Conservation (phyloP, 1,140 invertebrate genomes). For the Cecropterus lyciades region DNA sequence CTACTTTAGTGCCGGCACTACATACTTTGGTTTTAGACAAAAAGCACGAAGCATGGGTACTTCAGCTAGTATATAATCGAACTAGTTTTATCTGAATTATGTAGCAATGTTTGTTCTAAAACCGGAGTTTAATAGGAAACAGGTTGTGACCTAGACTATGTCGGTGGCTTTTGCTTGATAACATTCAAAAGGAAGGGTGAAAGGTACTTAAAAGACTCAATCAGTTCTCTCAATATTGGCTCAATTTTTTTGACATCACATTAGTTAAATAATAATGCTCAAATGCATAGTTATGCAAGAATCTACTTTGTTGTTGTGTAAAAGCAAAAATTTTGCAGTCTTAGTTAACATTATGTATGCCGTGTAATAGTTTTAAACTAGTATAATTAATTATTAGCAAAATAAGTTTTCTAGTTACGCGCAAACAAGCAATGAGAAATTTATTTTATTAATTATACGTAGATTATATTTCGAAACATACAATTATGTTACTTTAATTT, state of each 20-base stretch:
- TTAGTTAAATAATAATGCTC: background rate
- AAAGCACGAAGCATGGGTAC: too few relatives aligned
- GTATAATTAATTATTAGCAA: background rate
- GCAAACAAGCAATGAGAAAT: background rate
- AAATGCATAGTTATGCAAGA: conserved; percentile 4
- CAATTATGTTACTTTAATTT: conserved; percentile 7
- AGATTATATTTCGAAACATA: conserved; percentile 10
- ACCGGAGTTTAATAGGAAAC: too few relatives aligned
- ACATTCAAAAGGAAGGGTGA: too few relatives aligned
- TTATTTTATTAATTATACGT: conserved; percentile 1
- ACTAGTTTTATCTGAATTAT: too few relatives aligned
- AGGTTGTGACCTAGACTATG: too few relatives aligned
- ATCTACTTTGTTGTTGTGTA: background rate
- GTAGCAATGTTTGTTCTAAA: too few relatives aligned
- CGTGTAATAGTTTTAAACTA: background rate
- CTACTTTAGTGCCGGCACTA: too few relatives aligned
- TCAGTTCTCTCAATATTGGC: conserved; percentile 2
- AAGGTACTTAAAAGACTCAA: too few relatives aligned
- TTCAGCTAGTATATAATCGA: too few relatives aligned
- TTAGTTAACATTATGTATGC: background rate
- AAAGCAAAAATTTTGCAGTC: background rate
- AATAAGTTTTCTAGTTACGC: background rate
- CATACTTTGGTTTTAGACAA: too few relatives aligned
- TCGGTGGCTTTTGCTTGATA: too few relatives aligned
- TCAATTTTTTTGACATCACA: conserved; percentile 11